Evolutionary conservation across 1,140 invertebrate genomes (phyloP).

Genomic region (Pseudomyrmex pallidus): DNA sequence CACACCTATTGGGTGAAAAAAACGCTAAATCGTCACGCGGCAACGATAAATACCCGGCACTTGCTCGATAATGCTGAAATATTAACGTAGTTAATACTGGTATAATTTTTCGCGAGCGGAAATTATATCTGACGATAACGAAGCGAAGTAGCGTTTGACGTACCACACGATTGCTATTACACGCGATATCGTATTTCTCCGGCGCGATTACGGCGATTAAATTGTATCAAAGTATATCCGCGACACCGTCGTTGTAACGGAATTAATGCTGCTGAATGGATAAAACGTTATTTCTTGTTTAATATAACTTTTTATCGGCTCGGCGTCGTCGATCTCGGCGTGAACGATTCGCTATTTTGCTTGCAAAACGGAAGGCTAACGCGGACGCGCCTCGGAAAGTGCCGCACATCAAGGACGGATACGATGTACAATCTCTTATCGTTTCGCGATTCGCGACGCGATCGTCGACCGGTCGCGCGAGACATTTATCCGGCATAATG

Average conservation of each 20-base stretch:
- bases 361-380: not conserved
- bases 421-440: constrained; percentile 1
- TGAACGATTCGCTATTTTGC: not conserved
- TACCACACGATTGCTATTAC: constrained; percentile 30
- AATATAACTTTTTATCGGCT: constrained; percentile 37
- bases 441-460: constrained; percentile 50
- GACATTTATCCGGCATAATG: constrained; percentile 54
- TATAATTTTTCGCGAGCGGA: constrained; percentile 5
- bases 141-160: constrained; percentile 35
- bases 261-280: constrained; percentile 21
- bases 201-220: constrained; percentile 26
- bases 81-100: constrained; percentile 17
- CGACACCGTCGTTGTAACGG: not conserved
- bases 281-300: constrained; percentile 41
- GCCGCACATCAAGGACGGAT: not conserved
- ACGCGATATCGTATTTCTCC: constrained; percentile 39
- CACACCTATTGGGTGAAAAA: not conserved
- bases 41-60: constrained; percentile 9
- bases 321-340: not conserved
- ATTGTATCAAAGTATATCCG: constrained; percentile 39
- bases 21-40: not conserved
- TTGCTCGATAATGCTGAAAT: constrained; percentile 13
- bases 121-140: constrained; percentile 34
- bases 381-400: not conserved
- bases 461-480: constrained; percentile 19